A percentile compares a stretch with the other conserved stretches of the same genome.
Evolutionary conservation across 2,113 vertebrate genomes (phyloP).

Genomic region (Amia ocellicauda): DNA sequence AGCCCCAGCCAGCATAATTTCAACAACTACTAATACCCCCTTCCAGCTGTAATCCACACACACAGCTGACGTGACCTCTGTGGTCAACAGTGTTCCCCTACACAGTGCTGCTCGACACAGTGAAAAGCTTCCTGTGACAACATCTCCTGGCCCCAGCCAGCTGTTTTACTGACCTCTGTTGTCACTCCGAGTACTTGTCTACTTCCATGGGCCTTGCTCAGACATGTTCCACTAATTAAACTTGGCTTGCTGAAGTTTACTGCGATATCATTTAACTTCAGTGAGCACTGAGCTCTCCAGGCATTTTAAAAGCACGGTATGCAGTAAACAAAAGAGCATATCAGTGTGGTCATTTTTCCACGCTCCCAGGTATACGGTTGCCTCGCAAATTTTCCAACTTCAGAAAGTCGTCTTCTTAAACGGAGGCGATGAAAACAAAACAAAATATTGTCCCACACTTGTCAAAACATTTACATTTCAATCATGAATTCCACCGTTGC

Average conservation of each 20-base stretch:
- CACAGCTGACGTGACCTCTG: no score
- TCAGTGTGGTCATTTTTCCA: background rate
- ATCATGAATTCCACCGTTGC: no score
- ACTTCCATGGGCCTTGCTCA: background rate
- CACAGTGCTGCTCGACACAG: no score
- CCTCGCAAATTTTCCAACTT: background rate
- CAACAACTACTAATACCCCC: no score
- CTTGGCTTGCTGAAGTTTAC: background rate
- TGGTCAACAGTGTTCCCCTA: no score
- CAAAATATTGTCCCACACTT: background rate
- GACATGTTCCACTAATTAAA: conserved; percentile 17
- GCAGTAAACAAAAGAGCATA: background rate
- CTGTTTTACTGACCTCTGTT: conserved; percentile 9
- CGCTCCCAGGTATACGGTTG: background rate
- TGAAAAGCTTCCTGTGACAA: no score
- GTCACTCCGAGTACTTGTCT: background rate
- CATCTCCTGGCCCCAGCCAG: background rate
- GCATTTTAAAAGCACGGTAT: conserved; percentile 8
- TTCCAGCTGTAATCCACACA: no score
- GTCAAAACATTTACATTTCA: conserved; percentile 5
- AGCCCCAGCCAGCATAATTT: no score
- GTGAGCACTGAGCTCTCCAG: background rate
- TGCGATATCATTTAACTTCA: conserved; percentile 6
- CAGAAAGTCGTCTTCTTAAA: background rate
- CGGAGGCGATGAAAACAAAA: background rate